Evolutionary conservation across 2,113 vertebrate genomes (phyloP), one percentile per base, ranked within the genome.

Genomic region (Empidonax traillii): DNA sequence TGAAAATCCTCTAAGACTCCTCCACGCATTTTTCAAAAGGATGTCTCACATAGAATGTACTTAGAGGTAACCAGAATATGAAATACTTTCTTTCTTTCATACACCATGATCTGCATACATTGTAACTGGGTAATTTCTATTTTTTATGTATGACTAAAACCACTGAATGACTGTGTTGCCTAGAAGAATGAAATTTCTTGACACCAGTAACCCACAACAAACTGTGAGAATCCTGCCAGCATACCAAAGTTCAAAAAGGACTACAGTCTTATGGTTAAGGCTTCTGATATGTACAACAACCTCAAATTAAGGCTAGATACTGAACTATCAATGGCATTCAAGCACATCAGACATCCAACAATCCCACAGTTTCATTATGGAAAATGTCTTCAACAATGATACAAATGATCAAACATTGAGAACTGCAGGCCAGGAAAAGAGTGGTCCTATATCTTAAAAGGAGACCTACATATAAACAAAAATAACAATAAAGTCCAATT

Each of bases 1-100:
- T 85, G 35, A 93, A 91, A 95, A 79, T 33, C 44, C 23, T 84
- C 16, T 59, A n/a, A 67, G 79, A 96, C 52, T 84, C 47, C 66
- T 81, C 46, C 82, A 91, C 22, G 61, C 2, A 7, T 59, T 76
- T 80, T 92, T 59, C 68, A 63, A 49, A 44, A 87, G 3, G 44
- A 30, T 46, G 31, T 62, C 65, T 89, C 66, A 52, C n/a, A 75
- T 4, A 72, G 51, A 87, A 94, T 25, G 10, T 51, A 68, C 37
- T 55, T 75, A 27, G 35, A 87, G 53, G 47, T 74, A 74, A 87
- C n/a, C 6, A 30, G 28, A 56, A 49, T 46, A 66, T 49, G 58
- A 76, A 87, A 91, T 43, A 46, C 16, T 37, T 8, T 39, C 22
- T 61, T 65, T 41, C 69, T 91, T 83, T 90, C 43, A 73, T 44